Conservation (phyloP, 2,113 vertebrate species). For the Myotis yumanensis region DNA sequence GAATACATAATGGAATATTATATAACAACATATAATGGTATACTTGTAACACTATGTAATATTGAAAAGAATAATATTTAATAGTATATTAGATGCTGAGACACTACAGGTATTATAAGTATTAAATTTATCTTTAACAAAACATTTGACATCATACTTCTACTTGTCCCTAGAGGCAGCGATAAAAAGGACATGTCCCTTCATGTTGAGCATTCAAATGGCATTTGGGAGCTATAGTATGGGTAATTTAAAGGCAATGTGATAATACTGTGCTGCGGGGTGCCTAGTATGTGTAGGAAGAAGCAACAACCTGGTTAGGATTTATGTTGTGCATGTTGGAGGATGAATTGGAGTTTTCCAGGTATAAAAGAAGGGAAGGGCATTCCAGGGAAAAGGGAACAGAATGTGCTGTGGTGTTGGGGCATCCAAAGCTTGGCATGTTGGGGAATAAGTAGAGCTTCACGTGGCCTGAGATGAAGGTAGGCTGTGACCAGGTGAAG, state of each 20-base stretch:
- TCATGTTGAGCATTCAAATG: neutral
- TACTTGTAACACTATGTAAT: neutral
- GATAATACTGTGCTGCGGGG: accelerated
- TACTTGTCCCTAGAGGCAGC: neutral
- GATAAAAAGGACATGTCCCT: neutral
- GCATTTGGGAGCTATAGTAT: accelerated
- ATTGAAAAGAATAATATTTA: neutral
- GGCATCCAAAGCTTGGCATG: neutral
- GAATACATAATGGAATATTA: neutral
- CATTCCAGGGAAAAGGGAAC: neutral
- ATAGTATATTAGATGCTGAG: neutral
- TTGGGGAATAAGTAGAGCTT: neutral
- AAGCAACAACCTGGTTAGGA: too few relatives aligned
- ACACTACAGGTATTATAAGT: neutral
- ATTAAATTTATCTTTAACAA: neutral
- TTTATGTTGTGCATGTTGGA: neutral
- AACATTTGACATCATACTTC: neutral
- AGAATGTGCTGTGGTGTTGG: neutral
- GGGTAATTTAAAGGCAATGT: accelerated
- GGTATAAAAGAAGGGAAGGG: neutral
- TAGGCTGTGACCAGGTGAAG: neutral
- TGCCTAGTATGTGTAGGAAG: neutral
- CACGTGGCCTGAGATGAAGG: accelerated
- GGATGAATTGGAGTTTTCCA: neutral
- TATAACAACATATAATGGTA: neutral